These are phyloP conservation scores for Novumbra hubbsi DNA, from an alignment of 2,797 vertebrate genomes.

Conservation along the genomic window DNA sequence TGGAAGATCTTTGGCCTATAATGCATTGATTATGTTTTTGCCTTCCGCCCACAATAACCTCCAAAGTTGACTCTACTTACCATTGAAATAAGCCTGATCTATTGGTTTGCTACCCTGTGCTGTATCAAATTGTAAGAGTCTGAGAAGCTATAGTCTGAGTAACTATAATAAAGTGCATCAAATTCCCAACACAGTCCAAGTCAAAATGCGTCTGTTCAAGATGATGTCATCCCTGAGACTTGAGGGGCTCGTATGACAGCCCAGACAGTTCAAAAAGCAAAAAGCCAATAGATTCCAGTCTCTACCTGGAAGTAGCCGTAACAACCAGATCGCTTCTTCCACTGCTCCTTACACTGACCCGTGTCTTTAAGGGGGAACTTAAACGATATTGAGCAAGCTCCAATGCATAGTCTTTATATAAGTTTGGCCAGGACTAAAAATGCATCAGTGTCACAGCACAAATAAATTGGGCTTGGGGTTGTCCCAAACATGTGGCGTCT, in stretches of 20 bases:
- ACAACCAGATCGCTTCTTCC: constrained; percentile 22
- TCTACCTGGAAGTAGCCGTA: constrained; percentile 35
- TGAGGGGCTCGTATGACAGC: constrained; percentile 34
- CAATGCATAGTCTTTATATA: background rate
- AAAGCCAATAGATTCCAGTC: constrained; percentile 30
- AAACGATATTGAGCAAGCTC: background rate
- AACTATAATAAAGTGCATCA: background rate
- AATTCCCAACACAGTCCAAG: background rate
- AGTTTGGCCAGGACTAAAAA: background rate
- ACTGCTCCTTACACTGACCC: constrained; percentile 30
- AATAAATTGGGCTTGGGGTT: background rate
- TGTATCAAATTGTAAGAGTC: background rate
- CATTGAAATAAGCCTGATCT: constrained; percentile 1
- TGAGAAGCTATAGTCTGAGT: background rate
- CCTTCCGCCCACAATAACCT: background rate
- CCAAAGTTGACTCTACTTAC: background rate
- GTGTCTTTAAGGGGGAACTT: constrained; percentile 36
- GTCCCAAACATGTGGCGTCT: background rate
- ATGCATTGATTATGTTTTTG: background rate
- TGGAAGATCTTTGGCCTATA: background rate
- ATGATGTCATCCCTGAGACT: background rate
- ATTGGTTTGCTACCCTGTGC: background rate
- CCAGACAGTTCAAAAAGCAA: constrained; percentile 35
- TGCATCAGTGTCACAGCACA: background rate
- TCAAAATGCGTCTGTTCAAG: background rate